phyloP scores from a whole-genome alignment of 2,797 vertebrate species.

The Chrosomus eos region DNA sequence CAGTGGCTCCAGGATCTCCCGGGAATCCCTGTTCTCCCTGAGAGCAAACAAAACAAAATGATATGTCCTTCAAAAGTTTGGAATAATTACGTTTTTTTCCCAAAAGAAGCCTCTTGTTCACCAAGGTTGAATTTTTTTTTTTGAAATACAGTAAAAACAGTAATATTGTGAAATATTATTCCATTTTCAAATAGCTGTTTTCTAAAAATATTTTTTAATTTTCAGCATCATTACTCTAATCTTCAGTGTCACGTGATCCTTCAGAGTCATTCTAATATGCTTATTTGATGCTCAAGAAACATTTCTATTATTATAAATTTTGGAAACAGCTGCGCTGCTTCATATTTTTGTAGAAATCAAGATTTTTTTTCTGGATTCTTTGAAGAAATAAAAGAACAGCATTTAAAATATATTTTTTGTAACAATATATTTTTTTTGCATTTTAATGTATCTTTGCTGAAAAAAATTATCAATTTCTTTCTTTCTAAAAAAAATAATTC shows the following conservation, averaged over 20 bases:
- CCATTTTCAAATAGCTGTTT: background rate
- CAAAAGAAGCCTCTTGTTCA: background rate
- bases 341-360: background rate
- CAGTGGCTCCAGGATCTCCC: constrained; percentile 79
- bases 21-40: constrained; percentile 82
- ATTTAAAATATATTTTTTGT: background rate
- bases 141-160: background rate
- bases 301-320: background rate
- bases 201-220: background rate
- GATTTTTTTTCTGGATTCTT: background rate
- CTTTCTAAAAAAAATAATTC: background rate
- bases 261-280: background rate
- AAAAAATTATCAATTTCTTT: background rate
- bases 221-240: background rate
- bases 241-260: background rate
- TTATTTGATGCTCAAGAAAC: too few relatives aligned
- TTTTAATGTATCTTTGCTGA: background rate
- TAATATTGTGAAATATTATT: background rate
- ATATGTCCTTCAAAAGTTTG: background rate
- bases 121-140: background rate
- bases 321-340: background rate
- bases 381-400: background rate
- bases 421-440: background rate
- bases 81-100: background rate
- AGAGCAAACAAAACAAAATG: background rate